Conservation (phyloP, 2,888 invertebrate genomes). For the Isotomurus palustris region DNA sequence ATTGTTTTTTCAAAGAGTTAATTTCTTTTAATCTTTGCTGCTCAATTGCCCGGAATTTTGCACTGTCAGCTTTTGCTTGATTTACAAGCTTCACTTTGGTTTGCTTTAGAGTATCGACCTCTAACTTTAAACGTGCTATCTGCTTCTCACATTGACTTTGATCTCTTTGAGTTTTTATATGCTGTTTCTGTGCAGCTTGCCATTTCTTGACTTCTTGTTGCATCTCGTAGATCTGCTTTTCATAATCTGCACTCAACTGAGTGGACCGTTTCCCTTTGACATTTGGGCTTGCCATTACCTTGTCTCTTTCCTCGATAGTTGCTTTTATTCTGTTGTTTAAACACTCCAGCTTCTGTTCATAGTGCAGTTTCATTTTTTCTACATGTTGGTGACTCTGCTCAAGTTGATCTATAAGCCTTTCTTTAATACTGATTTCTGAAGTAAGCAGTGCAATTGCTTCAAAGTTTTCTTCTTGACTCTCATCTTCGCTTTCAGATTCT, state of each 20-base stretch:
- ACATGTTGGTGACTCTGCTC: conserved; percentile 83
- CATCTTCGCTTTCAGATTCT: conserved; percentile 48
- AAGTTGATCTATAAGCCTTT: conserved; percentile 86
- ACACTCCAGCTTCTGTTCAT: conserved; percentile 83
- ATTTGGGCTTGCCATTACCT: conserved; percentile 63
- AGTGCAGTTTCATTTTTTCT: conserved; percentile 78
- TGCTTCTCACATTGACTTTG: conserved; percentile 74
- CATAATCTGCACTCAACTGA: conserved; percentile 12
- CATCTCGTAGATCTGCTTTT: conserved; percentile 11
- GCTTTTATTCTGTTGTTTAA: conserved; percentile 78
- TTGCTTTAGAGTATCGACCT: conserved; percentile 75
- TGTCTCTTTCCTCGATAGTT: conserved; percentile 86
- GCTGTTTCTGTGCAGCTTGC: conserved; percentile 83
- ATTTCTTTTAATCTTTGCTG: conserved; percentile 75
- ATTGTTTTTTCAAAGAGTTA: conserved; percentile 83
- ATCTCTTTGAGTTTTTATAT: conserved; percentile 72
- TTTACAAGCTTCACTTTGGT: conserved; percentile 82
- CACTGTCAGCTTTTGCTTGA: conserved; percentile 87
- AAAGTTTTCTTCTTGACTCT: conserved; percentile 51
- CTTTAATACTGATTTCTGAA: conserved; percentile 8
- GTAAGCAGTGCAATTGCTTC: conserved; percentile 50
- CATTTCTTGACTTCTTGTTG: conserved; percentile 57
- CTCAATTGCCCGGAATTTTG: conserved; percentile 78
- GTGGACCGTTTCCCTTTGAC: conserved; percentile 4
- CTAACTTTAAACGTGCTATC: conserved; percentile 64